These are phyloP conservation scores for Peromyscus nudipes DNA, from an alignment of 2,797 vertebrate genomes.

Conservation along the genomic window DNA sequence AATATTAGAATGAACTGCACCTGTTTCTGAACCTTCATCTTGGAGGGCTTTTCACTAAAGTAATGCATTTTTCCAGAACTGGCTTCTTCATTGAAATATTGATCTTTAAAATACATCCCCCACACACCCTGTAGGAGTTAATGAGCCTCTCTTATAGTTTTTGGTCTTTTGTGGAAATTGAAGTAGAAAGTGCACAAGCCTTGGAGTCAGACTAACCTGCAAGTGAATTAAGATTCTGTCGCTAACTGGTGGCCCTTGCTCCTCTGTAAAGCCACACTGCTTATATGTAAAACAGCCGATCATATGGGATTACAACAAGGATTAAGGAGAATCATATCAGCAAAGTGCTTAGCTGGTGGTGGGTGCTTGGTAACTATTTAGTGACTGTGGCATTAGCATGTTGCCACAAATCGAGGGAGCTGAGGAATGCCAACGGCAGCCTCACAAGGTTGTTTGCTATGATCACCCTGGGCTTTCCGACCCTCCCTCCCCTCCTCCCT, in stretches of 20 bases:
- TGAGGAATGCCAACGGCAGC: neutral
- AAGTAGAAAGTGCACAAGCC: constrained; percentile 10
- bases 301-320: neutral
- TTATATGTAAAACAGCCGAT: neutral
- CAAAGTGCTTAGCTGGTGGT: neutral
- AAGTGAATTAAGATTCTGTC: constrained; percentile 18
- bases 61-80: constrained; percentile 19
- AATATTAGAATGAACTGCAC: constrained; percentile 13
- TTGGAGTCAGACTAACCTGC: neutral
- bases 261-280: neutral
- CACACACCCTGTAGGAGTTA: neutral
- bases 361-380: neutral
- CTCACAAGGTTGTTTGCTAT: neutral
- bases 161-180: neutral
- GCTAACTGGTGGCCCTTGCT: neutral
- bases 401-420: neutral
- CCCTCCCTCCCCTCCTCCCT: neutral
- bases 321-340: neutral
- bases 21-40: constrained; percentile 39
- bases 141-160: constrained; percentile 31
- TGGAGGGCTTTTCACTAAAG: constrained; percentile 24
- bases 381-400: neutral
- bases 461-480: constrained; percentile 20
- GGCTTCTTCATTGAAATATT: constrained; percentile 62
- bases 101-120: neutral